Evolutionary conservation across 2,797 vertebrate genomes (phyloP), one percentile per base, ranked within the genome.

Genomic region (Sitta carolinensis): DNA sequence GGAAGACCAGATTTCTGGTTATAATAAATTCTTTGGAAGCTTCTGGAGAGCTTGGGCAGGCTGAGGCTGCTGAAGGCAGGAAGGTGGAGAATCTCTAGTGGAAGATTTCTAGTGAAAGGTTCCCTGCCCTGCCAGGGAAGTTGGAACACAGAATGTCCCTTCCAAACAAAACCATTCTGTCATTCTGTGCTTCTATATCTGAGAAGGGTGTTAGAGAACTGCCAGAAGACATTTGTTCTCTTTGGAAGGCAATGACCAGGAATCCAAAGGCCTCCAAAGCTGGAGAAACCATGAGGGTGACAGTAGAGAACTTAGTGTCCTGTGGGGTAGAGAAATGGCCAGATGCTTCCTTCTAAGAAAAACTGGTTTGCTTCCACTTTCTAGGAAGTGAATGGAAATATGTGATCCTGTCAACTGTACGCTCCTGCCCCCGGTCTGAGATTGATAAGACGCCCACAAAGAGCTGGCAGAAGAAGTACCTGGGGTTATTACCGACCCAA

Each of bases 331-430:
- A 57, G 25, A 76, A 29, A 58, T 26, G 50, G 38, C 43, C 63
- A 13, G 38, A 34, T 6, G 18, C 54, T 73, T 77, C n/a, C 38
- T 51, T 48, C 57, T 72, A 9, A 76, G 80, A 64, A 29, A 13
- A 8, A 9, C 20, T 23, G 20, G 2, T 72, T 92, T 50, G 16
- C 20, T 78, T 72, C 30, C 10, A 4, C 40, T 55, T 38, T 89
- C 21, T 89, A 99, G 99, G 99, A 84, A 99, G 99, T 2, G 98
- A 99, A 87, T 99, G 99, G 99, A 97, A 96, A 48, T 99, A 99
- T 0, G 98, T 99, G 67, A 98, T 99, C 77, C 74, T 99, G 48
- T 98, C 98, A 9, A 98, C 98, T 0, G 98, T 99, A 22, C 98
- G 98, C 40, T 98, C 99, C 22, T 95, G 98, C 62, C 90, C 97